Conservation (phyloP, 2,888 invertebrate genomes). For the Coecobrya sp. region DNA sequence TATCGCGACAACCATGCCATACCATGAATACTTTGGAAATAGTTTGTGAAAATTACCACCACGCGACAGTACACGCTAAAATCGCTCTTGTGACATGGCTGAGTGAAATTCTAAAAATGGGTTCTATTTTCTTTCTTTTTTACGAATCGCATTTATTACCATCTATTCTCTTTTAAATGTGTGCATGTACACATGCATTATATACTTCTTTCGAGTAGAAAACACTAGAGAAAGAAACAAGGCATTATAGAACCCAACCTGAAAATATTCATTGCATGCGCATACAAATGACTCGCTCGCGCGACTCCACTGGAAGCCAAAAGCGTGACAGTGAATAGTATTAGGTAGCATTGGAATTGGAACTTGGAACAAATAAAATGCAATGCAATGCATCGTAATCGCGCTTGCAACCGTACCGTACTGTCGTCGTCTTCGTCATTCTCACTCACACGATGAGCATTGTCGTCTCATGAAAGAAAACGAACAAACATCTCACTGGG, state of each 20-base stretch:
- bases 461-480: slow-evolving; percentile 30
- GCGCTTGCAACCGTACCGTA: slow-evolving; percentile 23
- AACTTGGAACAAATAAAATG: slow-evolving; percentile 22
- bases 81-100: slow-evolving; percentile 63
- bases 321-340: slow-evolving; percentile 52
- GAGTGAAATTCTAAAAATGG: slow-evolving; percentile 72
- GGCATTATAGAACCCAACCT: slow-evolving; percentile 6
- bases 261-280: slow-evolving; percentile 56
- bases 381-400: slow-evolving; percentile 63
- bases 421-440: slow-evolving; percentile 43
- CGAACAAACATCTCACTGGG: slow-evolving; percentile 19
- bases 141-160: background rate
- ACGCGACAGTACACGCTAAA: slow-evolving; percentile 58
- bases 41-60: slow-evolving; percentile 45
- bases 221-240: slow-evolving; percentile 4
- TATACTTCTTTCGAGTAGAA: background rate
- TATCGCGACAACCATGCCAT: background rate
- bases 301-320: slow-evolving; percentile 55
- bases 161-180: background rate
- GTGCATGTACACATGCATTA: background rate
- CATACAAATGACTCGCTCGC: slow-evolving; percentile 69
- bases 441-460: slow-evolving; percentile 23
- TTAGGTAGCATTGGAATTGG: background rate
- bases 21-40: slow-evolving; percentile 7
- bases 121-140: slow-evolving; percentile 23